phyloP scores from a whole-genome alignment of 1,140 invertebrate species.

The Drosophila lacertosa region DNA sequence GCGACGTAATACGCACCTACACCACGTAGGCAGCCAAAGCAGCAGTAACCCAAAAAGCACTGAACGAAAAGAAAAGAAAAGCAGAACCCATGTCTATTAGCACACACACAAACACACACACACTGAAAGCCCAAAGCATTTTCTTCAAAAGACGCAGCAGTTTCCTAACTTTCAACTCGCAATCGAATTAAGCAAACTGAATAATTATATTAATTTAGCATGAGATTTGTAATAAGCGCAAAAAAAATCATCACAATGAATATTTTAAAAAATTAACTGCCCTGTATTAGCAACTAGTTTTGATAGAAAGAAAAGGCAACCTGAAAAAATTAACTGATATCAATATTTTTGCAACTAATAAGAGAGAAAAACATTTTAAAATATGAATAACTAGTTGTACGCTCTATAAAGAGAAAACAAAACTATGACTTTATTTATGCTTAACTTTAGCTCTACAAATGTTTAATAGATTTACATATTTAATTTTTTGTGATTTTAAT shows the following conservation, averaged over 20 bases:
- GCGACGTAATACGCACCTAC: slow-evolving; percentile 97
- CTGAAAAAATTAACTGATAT: slow-evolving; percentile 42
- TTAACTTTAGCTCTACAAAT: slow-evolving; percentile 12
- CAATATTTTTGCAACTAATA: slow-evolving; percentile 57
- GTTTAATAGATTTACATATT: slow-evolving; percentile 48
- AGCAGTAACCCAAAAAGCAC: neutral
- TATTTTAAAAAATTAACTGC: slow-evolving; percentile 35
- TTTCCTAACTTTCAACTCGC: slow-evolving; percentile 55
- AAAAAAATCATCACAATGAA: slow-evolving; percentile 27
- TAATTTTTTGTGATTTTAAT: slow-evolving; percentile 81
- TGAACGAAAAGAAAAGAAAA: neutral
- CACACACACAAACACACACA: neutral
- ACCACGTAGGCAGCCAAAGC: slow-evolving; percentile 87
- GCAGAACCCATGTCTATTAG: neutral
- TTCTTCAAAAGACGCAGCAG: slow-evolving; percentile 35
- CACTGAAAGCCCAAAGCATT: slow-evolving; percentile 8
- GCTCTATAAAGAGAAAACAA: neutral
- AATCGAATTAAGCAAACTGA: slow-evolving; percentile 51
- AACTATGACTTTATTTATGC: slow-evolving; percentile 49
- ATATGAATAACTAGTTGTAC: slow-evolving; percentile 15
- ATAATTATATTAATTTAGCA: slow-evolving; percentile 31
- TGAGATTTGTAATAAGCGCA: slow-evolving; percentile 32
- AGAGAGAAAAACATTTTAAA: slow-evolving; percentile 11
- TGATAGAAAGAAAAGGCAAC: slow-evolving; percentile 29
- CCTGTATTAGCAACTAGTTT: slow-evolving; percentile 47